Base-by-base conservation (phyloP, 2,797 vertebrate species). In the Sternarchorhynchus goeldii region DNA sequence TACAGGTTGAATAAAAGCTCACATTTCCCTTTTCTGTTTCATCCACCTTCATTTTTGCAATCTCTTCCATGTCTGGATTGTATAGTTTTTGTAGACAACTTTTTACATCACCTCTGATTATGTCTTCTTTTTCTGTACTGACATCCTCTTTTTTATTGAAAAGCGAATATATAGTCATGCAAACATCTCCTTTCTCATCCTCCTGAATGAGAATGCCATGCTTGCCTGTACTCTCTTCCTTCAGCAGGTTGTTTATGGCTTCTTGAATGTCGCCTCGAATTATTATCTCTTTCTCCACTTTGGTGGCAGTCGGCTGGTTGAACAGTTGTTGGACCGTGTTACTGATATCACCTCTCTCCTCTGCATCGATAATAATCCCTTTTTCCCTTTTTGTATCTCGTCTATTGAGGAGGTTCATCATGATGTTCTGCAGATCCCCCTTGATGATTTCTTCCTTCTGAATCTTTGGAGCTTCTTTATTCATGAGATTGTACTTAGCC, bases 401-500 rank as follows among this genome's bases (percentile, higher is more conserved):
- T 80, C 87, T 93, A 77, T 94, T 94, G 57, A 98, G 88, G 18
- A 98, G 88, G 81, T 95, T 95, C 91, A 95, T 91, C 94, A 97
- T 95, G 85, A 98, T 95, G 60, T 91, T 95, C 81, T 92, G 91
- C 77, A 98, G 87, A 91, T 98, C 94, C 53, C 91, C 95, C 57
- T 87, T 94, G 85, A 97, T 91, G 59, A 96, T 87, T 77, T 96
- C 95, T 89, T 97, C 95, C 82, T 93, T 94, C 85, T 97, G 95
- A 87, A 98, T 95, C 86, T 96, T 91, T 5, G 96, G 96, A 85
- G 91, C 84, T 71, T 94, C 87, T 86, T 92, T 92, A 87, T 96
- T 96, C 96, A 96, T 94, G 12, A 98, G 89, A 59, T 95, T 94
- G 86, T 96, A 98, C 91, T 96, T 97, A 85, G 96, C 95, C 96